These are phyloP conservation scores for Carpatolechia fugitivella DNA, from an alignment of 2,888 invertebrate species.

Conservation along the genomic window DNA sequence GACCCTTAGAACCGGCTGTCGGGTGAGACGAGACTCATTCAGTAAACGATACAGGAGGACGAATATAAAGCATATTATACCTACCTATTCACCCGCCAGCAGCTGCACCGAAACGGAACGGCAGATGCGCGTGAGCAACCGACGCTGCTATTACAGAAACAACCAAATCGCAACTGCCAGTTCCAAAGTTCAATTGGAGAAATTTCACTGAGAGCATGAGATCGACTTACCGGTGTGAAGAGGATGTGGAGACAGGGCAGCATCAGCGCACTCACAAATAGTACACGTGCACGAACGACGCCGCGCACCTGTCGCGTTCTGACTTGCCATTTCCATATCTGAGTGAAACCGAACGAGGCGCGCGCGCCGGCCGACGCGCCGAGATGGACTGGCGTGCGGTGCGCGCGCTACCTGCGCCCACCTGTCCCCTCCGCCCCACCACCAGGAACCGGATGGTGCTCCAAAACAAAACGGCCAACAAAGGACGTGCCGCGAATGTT, in stretches of 20 bases:
- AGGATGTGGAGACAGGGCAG: conserved; percentile 44
- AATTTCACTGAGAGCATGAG: conserved; percentile 35
- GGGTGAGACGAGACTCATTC: conserved; percentile 51
- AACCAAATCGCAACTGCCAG: conserved; percentile 49
- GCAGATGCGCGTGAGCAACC: conserved; percentile 69
- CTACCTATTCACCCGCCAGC: conserved; percentile 62
- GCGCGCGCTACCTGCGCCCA: conserved; percentile 74
- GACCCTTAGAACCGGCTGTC: conserved; percentile 45
- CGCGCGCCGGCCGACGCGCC: conserved; percentile 69
- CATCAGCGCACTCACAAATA: conserved; percentile 74
- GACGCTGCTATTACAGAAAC: conserved; percentile 55
- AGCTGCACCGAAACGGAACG: conserved; percentile 69
- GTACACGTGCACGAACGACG: conserved; percentile 76
- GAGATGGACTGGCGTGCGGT: conserved; percentile 67
- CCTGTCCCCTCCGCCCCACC: conserved; percentile 72
- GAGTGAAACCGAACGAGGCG: conserved; percentile 58
- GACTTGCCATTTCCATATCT: conserved; percentile 71
- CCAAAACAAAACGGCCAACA: conserved; percentile 79
- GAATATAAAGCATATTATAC: conserved; percentile 58
- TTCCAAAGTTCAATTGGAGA: conserved; percentile 35
- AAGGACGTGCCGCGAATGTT: conserved; percentile 78
- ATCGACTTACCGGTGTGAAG: conserved; percentile 55
- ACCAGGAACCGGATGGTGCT: conserved; percentile 77
- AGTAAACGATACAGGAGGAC: conserved; percentile 44
- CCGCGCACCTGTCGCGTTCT: conserved; percentile 77